phyloP scores from a whole-genome alignment of 1,140 invertebrate genomes.

The Tachypleus tridentatus region DNA sequence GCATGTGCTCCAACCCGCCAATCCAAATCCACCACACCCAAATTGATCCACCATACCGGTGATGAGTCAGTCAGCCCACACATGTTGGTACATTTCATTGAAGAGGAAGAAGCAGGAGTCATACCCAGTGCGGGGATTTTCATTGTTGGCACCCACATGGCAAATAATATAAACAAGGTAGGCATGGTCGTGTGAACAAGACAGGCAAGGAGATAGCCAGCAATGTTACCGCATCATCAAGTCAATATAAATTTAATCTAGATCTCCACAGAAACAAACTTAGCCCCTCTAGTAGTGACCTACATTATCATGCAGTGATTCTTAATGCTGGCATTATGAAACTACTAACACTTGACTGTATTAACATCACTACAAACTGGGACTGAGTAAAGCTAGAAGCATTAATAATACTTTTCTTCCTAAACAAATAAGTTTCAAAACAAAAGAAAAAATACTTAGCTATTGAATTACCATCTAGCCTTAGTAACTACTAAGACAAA shows the following conservation, averaged over 20 bases:
- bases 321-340: no score
- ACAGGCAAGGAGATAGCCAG: not conserved
- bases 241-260: not conserved
- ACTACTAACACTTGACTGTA: no score
- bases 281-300: no score
- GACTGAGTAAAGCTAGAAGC: no score
- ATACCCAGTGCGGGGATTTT: conserved; percentile 6
- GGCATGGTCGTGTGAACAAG: conserved; percentile 14
- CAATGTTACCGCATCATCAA: not conserved
- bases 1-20: not conserved
- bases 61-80: not conserved
- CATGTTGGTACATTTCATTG: not conserved
- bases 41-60: not conserved
- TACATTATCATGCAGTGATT: no score
- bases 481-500: no score
- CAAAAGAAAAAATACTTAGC: no score
- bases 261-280: no score
- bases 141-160: conserved; percentile 9
- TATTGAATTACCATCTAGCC: no score
- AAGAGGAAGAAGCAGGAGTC: not conserved
- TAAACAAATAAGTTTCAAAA: no score
- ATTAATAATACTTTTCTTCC: no score
- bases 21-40: not conserved
- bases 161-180: conserved; percentile 16
- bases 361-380: no score